phyloP scores from a whole-genome alignment of 2,888 invertebrate species.

The Baronia brevicornis region DNA sequence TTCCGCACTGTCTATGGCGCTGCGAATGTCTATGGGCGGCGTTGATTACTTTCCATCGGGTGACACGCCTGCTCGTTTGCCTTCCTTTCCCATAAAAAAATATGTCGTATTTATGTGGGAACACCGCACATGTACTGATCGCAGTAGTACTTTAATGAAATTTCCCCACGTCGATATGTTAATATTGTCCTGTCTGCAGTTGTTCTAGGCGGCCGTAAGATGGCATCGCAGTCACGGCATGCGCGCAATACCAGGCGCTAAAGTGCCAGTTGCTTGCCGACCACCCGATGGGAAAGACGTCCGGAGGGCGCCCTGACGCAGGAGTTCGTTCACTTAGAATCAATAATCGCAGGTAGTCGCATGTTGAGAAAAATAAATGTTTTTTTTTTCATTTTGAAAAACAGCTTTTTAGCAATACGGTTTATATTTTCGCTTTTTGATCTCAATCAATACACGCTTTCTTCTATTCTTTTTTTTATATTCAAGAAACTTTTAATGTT shows the following conservation, averaged over 20 bases:
- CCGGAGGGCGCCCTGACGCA: slow-evolving; percentile 59
- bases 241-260: slow-evolving; percentile 36
- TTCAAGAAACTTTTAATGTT: too few relatives aligned
- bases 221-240: slow-evolving; percentile 29
- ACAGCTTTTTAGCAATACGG: too few relatives aligned
- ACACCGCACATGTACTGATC: slow-evolving; percentile 15
- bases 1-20: too few relatives aligned
- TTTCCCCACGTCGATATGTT: slow-evolving; percentile 18
- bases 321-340: slow-evolving; percentile 57
- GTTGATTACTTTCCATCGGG: too few relatives aligned
- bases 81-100: too few relatives aligned
- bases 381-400: too few relatives aligned
- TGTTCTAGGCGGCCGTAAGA: slow-evolving; percentile 36
- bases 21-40: too few relatives aligned
- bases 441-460: too few relatives aligned
- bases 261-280: slow-evolving; percentile 36
- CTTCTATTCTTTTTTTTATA: too few relatives aligned
- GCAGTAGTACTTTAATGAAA: slow-evolving; percentile 5
- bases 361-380: slow-evolving; percentile 8
- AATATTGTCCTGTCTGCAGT: slow-evolving; percentile 24
- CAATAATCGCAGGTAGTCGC: slow-evolving; percentile 50
- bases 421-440: too few relatives aligned
- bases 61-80: too few relatives aligned
- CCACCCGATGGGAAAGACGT: slow-evolving; percentile 69
- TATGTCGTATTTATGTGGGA: slow-evolving; percentile 21